phyloP scores from a whole-genome alignment of 2,113 vertebrate species.

The Leptocoma aspasia region DNA sequence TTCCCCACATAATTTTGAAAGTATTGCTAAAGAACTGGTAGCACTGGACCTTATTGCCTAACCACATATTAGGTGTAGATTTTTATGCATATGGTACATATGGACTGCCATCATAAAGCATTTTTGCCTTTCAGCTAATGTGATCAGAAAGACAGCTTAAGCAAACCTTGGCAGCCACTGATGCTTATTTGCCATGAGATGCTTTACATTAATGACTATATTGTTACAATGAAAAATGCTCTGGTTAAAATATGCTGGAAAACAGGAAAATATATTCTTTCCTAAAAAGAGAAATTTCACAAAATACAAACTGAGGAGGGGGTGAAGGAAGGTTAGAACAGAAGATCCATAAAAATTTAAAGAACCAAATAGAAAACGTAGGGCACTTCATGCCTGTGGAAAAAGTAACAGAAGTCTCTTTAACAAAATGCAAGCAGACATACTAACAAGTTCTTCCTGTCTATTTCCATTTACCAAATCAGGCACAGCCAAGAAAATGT shows the following conservation, averaged over 20 bases:
- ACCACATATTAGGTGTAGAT: neutral
- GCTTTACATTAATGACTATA: neutral
- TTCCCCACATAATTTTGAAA: neutral
- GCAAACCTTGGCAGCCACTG: neutral
- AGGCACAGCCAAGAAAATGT: constrained; percentile 83
- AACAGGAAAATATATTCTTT: neutral
- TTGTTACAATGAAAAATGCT: neutral
- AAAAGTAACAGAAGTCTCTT: neutral
- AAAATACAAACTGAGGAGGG: neutral
- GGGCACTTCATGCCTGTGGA: neutral
- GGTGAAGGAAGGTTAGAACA: neutral
- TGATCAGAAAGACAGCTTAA: neutral
- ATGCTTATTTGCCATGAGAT: neutral
- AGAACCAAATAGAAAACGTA: neutral
- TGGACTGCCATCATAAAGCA: neutral
- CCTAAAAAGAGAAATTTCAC: neutral
- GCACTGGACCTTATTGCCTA: neutral
- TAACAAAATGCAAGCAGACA: neutral
- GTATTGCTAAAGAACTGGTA: neutral
- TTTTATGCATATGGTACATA: neutral
- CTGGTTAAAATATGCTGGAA: neutral
- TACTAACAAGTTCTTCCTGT: constrained; percentile 55
- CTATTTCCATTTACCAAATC: constrained; percentile 59
- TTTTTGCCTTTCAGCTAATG: neutral
- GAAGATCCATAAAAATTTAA: neutral